phyloP scores from a whole-genome alignment of 1,140 invertebrate species.

The Cotesia typhae region DNA sequence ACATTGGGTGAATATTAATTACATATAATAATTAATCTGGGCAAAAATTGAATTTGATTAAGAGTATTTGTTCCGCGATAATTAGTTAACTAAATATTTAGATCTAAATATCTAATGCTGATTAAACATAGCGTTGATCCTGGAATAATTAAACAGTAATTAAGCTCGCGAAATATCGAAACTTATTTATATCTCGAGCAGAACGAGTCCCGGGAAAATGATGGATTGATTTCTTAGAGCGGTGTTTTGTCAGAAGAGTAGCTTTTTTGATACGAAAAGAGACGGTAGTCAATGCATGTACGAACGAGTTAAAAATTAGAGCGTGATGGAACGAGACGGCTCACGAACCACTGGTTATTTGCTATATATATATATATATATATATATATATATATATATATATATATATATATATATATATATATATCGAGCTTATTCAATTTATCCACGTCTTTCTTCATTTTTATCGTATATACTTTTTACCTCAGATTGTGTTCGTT shows the following conservation, averaged over 20 bases:
- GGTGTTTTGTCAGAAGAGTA: background rate
- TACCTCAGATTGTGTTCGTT: background rate
- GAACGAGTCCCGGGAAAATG: background rate
- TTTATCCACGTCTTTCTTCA: slow-evolving; percentile 14
- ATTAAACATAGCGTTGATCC: too few species aligned
- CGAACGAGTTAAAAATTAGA: slow-evolving; percentile 34
- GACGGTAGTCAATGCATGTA: slow-evolving; percentile 17
- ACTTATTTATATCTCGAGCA: too few species aligned
- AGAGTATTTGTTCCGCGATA: too few species aligned
- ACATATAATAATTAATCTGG: too few species aligned
- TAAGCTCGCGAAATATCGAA: too few species aligned
- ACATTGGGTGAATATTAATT: too few species aligned
- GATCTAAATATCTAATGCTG: too few species aligned
- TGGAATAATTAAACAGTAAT: too few species aligned
- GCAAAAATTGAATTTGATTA: too few species aligned
- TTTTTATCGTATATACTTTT: background rate
- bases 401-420: background rate
- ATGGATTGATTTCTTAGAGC: background rate
- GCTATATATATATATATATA: background rate
- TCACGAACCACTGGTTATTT: slow-evolving; percentile 8
- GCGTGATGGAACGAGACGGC: slow-evolving; percentile 36
- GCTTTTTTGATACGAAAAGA: background rate
- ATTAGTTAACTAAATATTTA: too few species aligned
- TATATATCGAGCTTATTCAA: slow-evolving; percentile 34
- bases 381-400: background rate